A percentile compares a stretch with the other conserved stretches of the same genome.
phyloP scores from a whole-genome alignment of 1,140 invertebrate species.

The Bombus waltoni region DNA sequence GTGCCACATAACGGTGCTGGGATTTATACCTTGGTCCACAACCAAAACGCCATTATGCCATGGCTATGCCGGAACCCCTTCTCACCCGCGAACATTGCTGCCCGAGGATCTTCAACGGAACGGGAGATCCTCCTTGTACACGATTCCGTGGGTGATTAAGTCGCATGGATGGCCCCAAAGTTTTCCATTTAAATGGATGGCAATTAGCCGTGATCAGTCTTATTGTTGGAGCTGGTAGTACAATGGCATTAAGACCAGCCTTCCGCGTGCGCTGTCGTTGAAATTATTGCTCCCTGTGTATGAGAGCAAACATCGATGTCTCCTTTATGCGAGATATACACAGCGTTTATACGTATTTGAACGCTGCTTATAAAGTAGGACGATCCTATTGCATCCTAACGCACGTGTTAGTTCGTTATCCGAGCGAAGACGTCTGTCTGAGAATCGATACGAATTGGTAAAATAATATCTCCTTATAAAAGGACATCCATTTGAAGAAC shows the following conservation, averaged over 20 bases:
- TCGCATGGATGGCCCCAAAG: slow-evolving; percentile 27
- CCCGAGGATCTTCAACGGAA: slow-evolving; percentile 34
- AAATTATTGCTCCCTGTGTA: background rate
- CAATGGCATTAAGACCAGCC: slow-evolving; percentile 4
- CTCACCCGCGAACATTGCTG: slow-evolving; percentile 39
- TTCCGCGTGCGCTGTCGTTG: too few species aligned
- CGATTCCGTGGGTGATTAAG: slow-evolving; percentile 60
- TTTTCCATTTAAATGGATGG: slow-evolving; percentile 22
- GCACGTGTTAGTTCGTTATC: too few species aligned
- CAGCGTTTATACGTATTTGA: background rate
- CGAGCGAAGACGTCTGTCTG: background rate
- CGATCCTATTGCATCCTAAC: too few species aligned
- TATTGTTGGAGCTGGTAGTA: background rate
- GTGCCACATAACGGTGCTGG: slow-evolving; percentile 60
- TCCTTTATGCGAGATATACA: background rate
- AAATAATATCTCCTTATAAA: too few species aligned
- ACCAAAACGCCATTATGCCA: slow-evolving; percentile 69
- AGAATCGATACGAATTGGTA: background rate
- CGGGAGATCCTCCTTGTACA: slow-evolving; percentile 41
- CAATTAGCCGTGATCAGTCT: slow-evolving; percentile 29
- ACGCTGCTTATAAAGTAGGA: background rate
- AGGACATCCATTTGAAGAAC: too few species aligned
- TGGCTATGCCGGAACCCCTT: slow-evolving; percentile 57
- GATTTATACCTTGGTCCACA: slow-evolving; percentile 68
- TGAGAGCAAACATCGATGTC: background rate